Conservation (phyloP, 2,113 vertebrate genomes). For the Astatoreochromis straeleni region DNA sequence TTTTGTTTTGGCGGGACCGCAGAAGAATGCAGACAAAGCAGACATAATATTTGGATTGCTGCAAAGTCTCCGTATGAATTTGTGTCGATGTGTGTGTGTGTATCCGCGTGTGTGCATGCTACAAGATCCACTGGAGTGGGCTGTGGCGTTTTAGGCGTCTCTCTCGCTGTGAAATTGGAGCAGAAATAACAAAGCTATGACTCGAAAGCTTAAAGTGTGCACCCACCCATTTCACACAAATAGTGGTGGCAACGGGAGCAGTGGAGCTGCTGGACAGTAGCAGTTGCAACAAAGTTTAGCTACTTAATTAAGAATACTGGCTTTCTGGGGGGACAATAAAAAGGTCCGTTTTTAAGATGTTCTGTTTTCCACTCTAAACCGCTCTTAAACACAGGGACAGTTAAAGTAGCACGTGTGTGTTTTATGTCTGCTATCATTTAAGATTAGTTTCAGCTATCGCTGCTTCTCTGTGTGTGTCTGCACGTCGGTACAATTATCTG, state of each 20-base stretch:
- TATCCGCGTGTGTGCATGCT: background rate
- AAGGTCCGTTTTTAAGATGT: conserved; percentile 12
- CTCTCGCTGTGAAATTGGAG: conserved; percentile 56
- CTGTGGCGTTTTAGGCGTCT: conserved; percentile 55
- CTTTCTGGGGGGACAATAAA: conserved; percentile 26
- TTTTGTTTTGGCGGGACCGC: conserved; percentile 75
- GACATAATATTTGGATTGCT: conserved; percentile 82
- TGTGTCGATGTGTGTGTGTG: background rate
- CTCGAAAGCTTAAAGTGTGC: conserved; percentile 31
- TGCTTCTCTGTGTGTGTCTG: background rate
- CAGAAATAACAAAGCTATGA: conserved; percentile 53
- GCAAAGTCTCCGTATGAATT: conserved; percentile 46
- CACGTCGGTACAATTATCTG: background rate
- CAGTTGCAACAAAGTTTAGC: conserved; percentile 25
- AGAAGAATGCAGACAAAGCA: conserved; percentile 75
- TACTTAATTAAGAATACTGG: background rate
- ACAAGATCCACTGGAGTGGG: conserved; percentile 45
- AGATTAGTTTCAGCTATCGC: background rate
- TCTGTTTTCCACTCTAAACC: background rate
- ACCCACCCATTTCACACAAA: conserved; percentile 35
- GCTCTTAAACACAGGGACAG: background rate
- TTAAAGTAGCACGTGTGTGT: background rate
- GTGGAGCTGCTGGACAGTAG: background rate
- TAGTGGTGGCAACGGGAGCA: conserved; percentile 16
- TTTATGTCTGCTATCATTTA: background rate